phyloP scores from a whole-genome alignment of 1,140 invertebrate genomes.

The Wasmannia auropunctata region DNA sequence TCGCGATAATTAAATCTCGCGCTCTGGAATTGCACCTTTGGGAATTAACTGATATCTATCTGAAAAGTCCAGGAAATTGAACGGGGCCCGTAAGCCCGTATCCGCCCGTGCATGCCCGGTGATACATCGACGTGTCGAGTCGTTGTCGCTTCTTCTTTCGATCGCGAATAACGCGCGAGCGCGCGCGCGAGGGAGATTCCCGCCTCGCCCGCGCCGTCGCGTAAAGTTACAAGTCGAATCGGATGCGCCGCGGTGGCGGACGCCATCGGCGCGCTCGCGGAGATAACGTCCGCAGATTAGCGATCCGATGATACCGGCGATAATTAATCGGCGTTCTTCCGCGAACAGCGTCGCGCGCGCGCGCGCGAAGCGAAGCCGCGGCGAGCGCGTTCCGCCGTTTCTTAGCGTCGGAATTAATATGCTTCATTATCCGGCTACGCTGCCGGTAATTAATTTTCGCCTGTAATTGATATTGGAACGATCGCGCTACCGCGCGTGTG shows the following conservation, averaged over 20 bases:
- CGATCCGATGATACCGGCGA: constrained; percentile 36
- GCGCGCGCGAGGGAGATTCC: too few species aligned
- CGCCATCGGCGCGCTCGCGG: too few species aligned
- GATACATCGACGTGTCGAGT: background rate
- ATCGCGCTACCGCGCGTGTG: constrained; percentile 44
- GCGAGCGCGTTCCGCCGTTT: constrained; percentile 29
- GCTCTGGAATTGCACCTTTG: background rate
- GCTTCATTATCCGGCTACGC: constrained; percentile 54
- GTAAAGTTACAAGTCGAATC: background rate
- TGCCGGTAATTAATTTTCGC: constrained; percentile 57
- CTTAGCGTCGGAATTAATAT: constrained; percentile 57
- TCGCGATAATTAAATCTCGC: background rate
- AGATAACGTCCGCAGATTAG: constrained; percentile 41
- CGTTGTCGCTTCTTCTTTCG: constrained; percentile 7
- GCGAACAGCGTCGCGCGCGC: constrained; percentile 29
- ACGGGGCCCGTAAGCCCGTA: background rate
- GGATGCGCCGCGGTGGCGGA: background rate
- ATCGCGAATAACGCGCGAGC: constrained; percentile 1
- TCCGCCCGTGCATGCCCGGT: background rate
- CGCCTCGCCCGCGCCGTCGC: background rate
- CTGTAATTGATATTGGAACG: constrained; percentile 57
- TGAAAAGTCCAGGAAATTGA: background rate
- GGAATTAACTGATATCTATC: background rate
- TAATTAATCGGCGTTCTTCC: constrained; percentile 50
- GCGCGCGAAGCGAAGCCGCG: too few species aligned